Evolutionary conservation across 2,113 vertebrate species (phyloP).

Genomic region (Gymnocephalus cernua): DNA sequence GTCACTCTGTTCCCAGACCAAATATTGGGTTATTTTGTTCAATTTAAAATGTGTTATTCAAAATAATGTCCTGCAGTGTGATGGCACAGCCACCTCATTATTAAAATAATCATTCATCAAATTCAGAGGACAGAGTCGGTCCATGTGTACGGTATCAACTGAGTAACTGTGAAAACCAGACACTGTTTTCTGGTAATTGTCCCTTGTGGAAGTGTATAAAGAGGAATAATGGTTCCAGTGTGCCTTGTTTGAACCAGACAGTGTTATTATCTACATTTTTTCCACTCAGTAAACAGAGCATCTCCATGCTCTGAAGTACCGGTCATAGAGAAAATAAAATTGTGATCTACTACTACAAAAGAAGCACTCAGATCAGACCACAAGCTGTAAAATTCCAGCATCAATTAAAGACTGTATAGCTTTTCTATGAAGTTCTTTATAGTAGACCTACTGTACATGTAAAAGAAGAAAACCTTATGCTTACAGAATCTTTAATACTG

Average conservation of each 20-base stretch:
- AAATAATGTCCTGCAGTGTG: slow-evolving; percentile 43
- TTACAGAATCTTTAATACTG: neutral
- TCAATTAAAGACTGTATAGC: slow-evolving; percentile 3
- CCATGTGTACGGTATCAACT: slow-evolving; percentile 23
- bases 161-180: slow-evolving; percentile 48
- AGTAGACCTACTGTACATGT: neutral
- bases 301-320: slow-evolving; percentile 38
- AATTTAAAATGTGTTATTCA: slow-evolving; percentile 57
- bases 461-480: neutral
- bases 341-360: slow-evolving; percentile 36
- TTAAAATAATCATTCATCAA: slow-evolving; percentile 59
- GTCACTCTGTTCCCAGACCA: slow-evolving; percentile 23
- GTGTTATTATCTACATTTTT: slow-evolving; percentile 52
- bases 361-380: slow-evolving; percentile 14
- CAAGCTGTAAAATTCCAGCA: slow-evolving; percentile 1
- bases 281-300: slow-evolving; percentile 52
- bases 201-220: slow-evolving; percentile 60
- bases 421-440: neutral
- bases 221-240: slow-evolving; percentile 56
- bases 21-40: slow-evolving; percentile 51
- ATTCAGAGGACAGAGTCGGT: slow-evolving; percentile 35
- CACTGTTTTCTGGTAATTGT: slow-evolving; percentile 65
- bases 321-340: slow-evolving; percentile 46
- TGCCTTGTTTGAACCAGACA: slow-evolving; percentile 43
- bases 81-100: slow-evolving; percentile 61